phyloP scores from a whole-genome alignment of 2,888 invertebrate genomes.

The Hydriomena furcata region DNA sequence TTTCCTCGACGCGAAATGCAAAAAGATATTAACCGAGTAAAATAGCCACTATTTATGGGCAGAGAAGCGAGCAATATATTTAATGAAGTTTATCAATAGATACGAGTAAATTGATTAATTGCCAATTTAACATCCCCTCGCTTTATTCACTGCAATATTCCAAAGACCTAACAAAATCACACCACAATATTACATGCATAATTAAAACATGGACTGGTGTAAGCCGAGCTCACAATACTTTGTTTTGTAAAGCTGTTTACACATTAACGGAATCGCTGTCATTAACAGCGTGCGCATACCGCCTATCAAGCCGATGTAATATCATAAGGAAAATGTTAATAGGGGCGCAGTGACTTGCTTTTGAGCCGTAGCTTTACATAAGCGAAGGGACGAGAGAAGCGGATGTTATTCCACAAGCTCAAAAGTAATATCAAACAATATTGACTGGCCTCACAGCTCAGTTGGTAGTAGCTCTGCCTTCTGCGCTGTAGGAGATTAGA shows the following conservation, averaged over 20 bases:
- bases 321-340: slow-evolving; percentile 52
- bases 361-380: slow-evolving; percentile 24
- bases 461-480: no score
- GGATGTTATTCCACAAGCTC: no score
- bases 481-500: no score
- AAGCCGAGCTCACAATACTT: slow-evolving; percentile 25
- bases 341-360: slow-evolving; percentile 43
- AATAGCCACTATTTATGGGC: no score
- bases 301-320: slow-evolving; percentile 33
- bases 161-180: slow-evolving; percentile 10
- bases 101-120: slow-evolving; percentile 10
- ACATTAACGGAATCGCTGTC: slow-evolving; percentile 35
- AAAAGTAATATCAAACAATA: no score
- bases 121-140: slow-evolving; percentile 1
- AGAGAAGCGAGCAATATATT: background rate
- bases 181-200: slow-evolving; percentile 10
- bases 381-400: slow-evolving; percentile 12
- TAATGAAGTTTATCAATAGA: background rate
- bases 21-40: no score
- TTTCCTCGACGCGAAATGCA: no score
- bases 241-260: slow-evolving; percentile 33
- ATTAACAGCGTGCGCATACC: slow-evolving; percentile 33
- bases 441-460: no score
- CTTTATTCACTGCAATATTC: slow-evolving; percentile 12
- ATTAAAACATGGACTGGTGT: slow-evolving; percentile 17